Evolutionary conservation across 2,113 vertebrate genomes (phyloP), one percentile per base, ranked within the genome.

Genomic region (Xiphophorus couchianus): DNA sequence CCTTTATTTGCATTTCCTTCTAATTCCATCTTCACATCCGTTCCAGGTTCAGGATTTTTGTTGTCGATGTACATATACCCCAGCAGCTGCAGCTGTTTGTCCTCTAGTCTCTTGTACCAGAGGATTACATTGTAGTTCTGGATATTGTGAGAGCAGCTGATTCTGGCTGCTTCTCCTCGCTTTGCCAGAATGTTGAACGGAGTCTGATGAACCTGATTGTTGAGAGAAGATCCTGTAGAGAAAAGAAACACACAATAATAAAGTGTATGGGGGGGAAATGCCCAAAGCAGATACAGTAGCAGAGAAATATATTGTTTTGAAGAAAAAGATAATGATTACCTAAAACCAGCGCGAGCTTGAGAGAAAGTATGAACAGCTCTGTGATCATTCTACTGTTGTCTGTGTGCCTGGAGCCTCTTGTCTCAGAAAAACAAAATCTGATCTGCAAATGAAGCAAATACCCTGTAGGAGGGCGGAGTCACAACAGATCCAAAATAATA

Each of bases 61-160:
- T 3, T 19, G 5, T 1, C 31, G 10, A 3, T 0, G 0, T 0
- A 0, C 31, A 83, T 22, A 66, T 80, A 82, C 67, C 90, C 90
- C 1, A 91, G 77, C 3, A 90, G 19, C 3, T 75, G 60, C 0
- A 86, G 31, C 11, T 62, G 39, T 1, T 6, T 35, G 27, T 71
- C 27, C 1, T 66, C 10, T 39, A 13, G 51, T 70, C 77, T 85
- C 35, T 84, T 86, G 74, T 89, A 90, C 87, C 90, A 88, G 33
- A 63, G 62, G 0, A 89, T 84, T 14, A 0, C n/a, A 0, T 88
- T 4, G 13, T 89, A 85, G 77, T 0, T 71, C 4, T 48, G 1
- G 39, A 83, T 77, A 3, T 25, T 79, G 3, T 91, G 88, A 17
- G 62, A 75, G 39, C 90, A 91, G 25, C 3, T 4, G 4, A 91